Evolutionary conservation across 1,140 invertebrate genomes (phyloP), one percentile per base, ranked within the genome.

Genomic region (Ptiloglossa arizonensis): DNA sequence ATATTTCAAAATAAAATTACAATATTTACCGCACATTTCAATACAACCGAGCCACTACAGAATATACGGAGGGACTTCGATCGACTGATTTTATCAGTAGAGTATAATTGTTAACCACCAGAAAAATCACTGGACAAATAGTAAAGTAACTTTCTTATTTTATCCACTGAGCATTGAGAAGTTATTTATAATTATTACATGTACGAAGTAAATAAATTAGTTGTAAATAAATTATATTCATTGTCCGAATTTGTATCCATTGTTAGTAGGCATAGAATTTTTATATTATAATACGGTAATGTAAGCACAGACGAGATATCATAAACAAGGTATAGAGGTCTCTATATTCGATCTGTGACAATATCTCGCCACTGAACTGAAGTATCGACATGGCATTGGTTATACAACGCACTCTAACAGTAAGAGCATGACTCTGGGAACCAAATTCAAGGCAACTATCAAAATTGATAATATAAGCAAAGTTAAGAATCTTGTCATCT

Each of bases 11-110:
- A n/a, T 22, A 5, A 48, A 74, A 62, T 60, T 41, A 35, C 1
- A 15, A 48, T 46, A 73, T 62, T 85, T 60, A 85, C 83, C 83
- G 22, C 85, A 85, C 83, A 85, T 85, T 59, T 81, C 50, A 57
- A 52, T 52, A 64, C 15, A 17, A 54, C 44, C 22, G 24, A 48
- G 35, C 5, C 22, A 27, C 13, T 0, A 56, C 75, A 38, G 67
- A 35, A 74, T 24, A 41, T 4, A 24, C 32, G 62, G 60, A 50
- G 4, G 46, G 22, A 24, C 67, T 68, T 78, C 41, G 68, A 77
- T 73, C 60, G 72, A 76, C 66, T 63, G 52, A 70, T 19, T 6
- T 41, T 69, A 80, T 62, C 68, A 72, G 67, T 62, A 48, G 38
- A 41, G 13, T 63, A 38, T 9, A 71, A 46, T 46, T 67, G 44